Conservation (phyloP, 1,140 invertebrate species). For the Triops cancriformis region DNA sequence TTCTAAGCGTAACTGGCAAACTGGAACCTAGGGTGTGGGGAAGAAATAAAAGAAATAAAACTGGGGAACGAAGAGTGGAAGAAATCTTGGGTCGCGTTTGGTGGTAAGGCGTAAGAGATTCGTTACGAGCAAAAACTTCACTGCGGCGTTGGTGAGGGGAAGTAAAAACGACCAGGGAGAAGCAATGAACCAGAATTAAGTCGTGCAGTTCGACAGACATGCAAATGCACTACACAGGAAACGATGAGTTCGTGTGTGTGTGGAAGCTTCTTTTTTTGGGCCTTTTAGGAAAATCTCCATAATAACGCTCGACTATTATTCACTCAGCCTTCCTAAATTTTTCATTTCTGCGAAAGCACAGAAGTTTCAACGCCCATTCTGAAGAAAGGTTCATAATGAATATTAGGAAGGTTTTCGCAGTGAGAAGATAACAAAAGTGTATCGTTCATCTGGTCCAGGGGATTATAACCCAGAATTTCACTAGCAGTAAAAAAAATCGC, state of each 20-base stretch:
- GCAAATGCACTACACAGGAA: constrained; percentile 1
- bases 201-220: not conserved
- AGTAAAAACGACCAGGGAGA: not conserved
- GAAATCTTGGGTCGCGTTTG: not conserved
- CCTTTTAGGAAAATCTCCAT: not conserved
- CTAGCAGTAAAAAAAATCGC: too few species aligned
- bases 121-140: not conserved
- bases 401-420: too few species aligned
- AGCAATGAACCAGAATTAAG: constrained; percentile 6
- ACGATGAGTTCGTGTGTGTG: not conserved
- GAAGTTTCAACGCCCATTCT: too few species aligned
- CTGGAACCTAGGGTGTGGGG: too few species aligned
- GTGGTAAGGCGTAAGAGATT: not conserved
- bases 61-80: not conserved
- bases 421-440: too few species aligned
- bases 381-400: too few species aligned
- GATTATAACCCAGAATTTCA: too few species aligned
- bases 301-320: not conserved
- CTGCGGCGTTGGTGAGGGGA: not conserved
- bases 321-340: too few species aligned
- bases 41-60: not conserved
- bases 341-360: too few species aligned
- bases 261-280: not conserved
- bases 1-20: too few species aligned
- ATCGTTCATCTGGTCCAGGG: too few species aligned